phyloP scores from a whole-genome alignment of 2,888 invertebrate species.

The Ectemnius cavifrons region DNA sequence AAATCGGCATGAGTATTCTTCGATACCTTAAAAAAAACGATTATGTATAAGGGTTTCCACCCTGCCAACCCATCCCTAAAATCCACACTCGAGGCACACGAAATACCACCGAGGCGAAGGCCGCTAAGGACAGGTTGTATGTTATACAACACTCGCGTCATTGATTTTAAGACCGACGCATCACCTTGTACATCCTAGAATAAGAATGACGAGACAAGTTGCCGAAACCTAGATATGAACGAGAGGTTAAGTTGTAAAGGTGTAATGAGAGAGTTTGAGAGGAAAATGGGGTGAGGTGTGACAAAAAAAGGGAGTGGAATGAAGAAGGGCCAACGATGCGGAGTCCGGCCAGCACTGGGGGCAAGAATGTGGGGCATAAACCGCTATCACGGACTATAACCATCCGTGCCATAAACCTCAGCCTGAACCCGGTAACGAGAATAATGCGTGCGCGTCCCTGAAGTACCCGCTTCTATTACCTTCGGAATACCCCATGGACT shows the following conservation, averaged over 20 bases:
- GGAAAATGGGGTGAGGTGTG: background rate
- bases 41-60: too few relatives aligned
- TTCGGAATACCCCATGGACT: conserved; percentile 67
- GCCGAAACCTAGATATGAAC: background rate
- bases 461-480: conserved; percentile 67
- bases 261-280: background rate
- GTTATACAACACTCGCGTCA: too few relatives aligned
- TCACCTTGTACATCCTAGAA: too few relatives aligned
- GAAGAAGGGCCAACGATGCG: conserved; percentile 40
- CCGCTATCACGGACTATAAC: conserved; percentile 70
- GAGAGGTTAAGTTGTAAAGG: background rate
- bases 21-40: too few relatives aligned
- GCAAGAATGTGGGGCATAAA: conserved; percentile 65
- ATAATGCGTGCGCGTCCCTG: conserved; percentile 69
- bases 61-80: too few relatives aligned
- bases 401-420: conserved; percentile 67
- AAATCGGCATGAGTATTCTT: too few relatives aligned
- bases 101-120: too few relatives aligned
- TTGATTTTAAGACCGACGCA: too few relatives aligned
- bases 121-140: too few relatives aligned
- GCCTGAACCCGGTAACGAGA: conserved; percentile 65
- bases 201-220: too few relatives aligned
- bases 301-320: background rate
- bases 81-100: too few relatives aligned
- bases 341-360: conserved; percentile 50